phyloP scores from a whole-genome alignment of 2,888 invertebrate genomes.

The Hoplodrina ambigua region DNA sequence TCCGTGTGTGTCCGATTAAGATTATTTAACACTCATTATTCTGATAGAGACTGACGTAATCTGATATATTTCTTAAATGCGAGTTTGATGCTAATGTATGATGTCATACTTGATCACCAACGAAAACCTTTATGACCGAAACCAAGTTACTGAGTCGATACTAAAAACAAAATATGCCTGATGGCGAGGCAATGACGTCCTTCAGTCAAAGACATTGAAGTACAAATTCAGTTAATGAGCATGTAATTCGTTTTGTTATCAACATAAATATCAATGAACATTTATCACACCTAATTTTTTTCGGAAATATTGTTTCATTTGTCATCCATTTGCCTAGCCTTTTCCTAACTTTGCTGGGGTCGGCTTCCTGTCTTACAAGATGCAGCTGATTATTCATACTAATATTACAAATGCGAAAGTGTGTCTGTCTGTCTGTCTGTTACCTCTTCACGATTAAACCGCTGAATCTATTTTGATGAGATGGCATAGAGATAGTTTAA shows the following conservation, averaged over 20 bases:
- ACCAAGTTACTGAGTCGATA: neutral
- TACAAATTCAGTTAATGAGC: conserved; percentile 6
- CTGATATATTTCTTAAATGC: neutral
- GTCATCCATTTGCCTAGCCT: too few species aligned
- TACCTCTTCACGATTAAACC: too few species aligned
- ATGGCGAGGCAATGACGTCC: neutral
- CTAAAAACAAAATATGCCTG: neutral
- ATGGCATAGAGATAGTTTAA: too few species aligned
- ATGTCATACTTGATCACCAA: conserved; percentile 22
- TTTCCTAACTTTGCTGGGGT: too few species aligned
- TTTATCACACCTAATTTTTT: neutral
- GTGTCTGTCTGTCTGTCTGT: too few species aligned
- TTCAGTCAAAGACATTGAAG: neutral
- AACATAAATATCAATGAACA: neutral
- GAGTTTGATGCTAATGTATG: conserved; percentile 5
- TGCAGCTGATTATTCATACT: too few species aligned
- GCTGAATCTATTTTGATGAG: too few species aligned
- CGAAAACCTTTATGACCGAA: neutral
- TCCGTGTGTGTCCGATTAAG: too few species aligned
- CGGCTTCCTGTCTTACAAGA: too few species aligned
- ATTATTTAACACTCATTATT: too few species aligned
- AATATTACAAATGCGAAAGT: too few species aligned
- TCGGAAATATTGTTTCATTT: too few species aligned
- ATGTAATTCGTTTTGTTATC: neutral
- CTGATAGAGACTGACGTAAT: neutral